Evolutionary conservation across 1,140 invertebrate species (phyloP).

Genomic region (Platorchestia sp.): DNA sequence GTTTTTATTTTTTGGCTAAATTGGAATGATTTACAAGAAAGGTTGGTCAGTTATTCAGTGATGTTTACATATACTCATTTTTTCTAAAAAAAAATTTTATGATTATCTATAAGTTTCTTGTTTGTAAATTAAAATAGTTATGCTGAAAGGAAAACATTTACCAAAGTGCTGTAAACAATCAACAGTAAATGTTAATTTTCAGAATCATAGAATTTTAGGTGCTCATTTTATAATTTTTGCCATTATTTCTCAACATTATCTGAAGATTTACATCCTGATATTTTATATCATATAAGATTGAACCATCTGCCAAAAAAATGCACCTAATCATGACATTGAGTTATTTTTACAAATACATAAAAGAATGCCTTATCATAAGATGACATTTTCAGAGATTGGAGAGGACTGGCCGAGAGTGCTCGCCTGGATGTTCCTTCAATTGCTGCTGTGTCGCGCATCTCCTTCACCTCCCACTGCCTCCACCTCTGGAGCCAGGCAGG

Average conservation of each 20-base stretch:
- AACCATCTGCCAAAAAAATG: neutral
- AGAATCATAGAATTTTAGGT: too few relatives aligned
- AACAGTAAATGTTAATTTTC: too few relatives aligned
- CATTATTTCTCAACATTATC: neutral
- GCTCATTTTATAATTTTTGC: too few relatives aligned
- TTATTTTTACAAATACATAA: neutral
- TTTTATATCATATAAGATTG: neutral
- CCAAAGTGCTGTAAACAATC: too few relatives aligned
- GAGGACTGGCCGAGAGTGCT: slow-evolving; percentile 64
- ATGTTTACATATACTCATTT: too few relatives aligned
- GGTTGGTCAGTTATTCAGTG: too few relatives aligned
- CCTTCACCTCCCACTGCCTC: slow-evolving; percentile 64
- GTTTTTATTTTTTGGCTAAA: too few relatives aligned
- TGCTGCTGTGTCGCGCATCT: slow-evolving; percentile 61
- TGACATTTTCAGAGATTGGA: slow-evolving; percentile 62
- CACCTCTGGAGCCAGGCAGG: slow-evolving; percentile 62
- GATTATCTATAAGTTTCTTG: too few relatives aligned
- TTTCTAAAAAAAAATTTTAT: too few relatives aligned
- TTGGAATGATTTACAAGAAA: too few relatives aligned
- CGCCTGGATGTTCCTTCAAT: slow-evolving; percentile 62
- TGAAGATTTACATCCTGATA: neutral
- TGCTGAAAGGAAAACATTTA: too few relatives aligned
- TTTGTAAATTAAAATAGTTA: too few relatives aligned
- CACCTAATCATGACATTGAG: neutral
- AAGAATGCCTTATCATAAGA: neutral